Base-by-base conservation (phyloP, 1,140 invertebrate species). In the Drosophila kanapiae region DNA sequence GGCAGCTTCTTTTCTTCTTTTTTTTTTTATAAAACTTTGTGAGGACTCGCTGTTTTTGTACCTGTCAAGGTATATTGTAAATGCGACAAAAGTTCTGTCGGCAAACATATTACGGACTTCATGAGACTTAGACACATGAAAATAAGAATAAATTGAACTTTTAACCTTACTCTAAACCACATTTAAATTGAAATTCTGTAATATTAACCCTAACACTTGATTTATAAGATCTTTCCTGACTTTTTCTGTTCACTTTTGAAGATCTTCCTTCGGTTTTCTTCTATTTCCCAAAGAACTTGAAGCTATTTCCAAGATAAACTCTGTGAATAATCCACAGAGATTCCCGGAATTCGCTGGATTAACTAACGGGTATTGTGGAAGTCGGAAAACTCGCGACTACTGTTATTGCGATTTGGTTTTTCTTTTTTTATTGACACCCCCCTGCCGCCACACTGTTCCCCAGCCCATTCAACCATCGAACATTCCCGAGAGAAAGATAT, bases 371-470 rank as follows among this genome's bases (percentile, higher is more conserved):
- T 37, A 54, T 37, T 38, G 18, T 54, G 51, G 33, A 14, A 38
- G 18, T 56, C 35, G 53, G 53, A 56, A 56, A 56, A 56, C 13
- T 56, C 18, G 53, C 53, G 53, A 27, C 53, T 56, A 38, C 53
- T 56, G 53, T 56, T 56, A 56, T 56, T 47, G 58, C 31, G 58
- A 43, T 65, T 59, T 68, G 65, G 29, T 35, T 49, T 64, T 69
- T 69, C 59, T 59, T 59, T 42, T 14, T 31, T 64, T 37, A 56
- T 56, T 38, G 35, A 27, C 33, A 18, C 13, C 16, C 11, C 7
- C 31, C 33, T 13, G 3, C 33, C 13, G 2, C 16, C 4, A 8
- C 18, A 4, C 45, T 13, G 13, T n/a, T 40, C 6, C 14, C n/a
- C 23, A 27, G 7, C 23, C 47, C 13, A 7, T 4, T 35, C 8